Evolutionary conservation across 2,888 invertebrate genomes (phyloP), one percentile per base, ranked within the genome.

Genomic region (Rutpela maculata): DNA sequence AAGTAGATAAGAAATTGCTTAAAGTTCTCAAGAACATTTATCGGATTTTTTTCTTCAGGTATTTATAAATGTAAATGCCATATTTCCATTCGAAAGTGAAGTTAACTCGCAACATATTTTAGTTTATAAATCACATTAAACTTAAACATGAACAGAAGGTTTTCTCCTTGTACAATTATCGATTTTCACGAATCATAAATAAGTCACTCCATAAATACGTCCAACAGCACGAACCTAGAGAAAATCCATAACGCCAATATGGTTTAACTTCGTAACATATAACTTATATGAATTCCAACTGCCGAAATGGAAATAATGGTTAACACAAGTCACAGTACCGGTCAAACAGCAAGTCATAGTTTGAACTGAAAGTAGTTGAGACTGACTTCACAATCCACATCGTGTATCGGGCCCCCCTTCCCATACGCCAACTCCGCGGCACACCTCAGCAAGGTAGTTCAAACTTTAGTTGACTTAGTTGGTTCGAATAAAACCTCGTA

Each of bases 401-500:
- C 55, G 67, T 72, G 50, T 38, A 67, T 72, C 81, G 78, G 56
- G 78, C 81, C 80, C 84, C 84, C 85, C 83, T 85, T 81, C 83
- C 82, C 75, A 72, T 76, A 70, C 79, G 80, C 81, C 76, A 77
- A 77, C 74, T 71, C 77, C 62, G 79, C 81, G 85, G 83, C 86
- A 86, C 86, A 86, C 86, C 86, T 86, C 84, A 79, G 78, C 83
- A 85, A 86, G 86, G 86, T 86, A 83, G 84, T 80, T 81, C 76
- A 80, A 75, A 83, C 80, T 82, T 78, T 81, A 73, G 81, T 80
- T 81, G 79, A 80, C 80, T 85, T 86, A 86, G 85, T 85, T 80
- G 83, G 70, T 70, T 70, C 22, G 83, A 85, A 82, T 82, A 84
- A 85, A 85, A 84, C 84, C 79, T 74, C 80, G 83, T 75, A 78